Conservation (phyloP, 23 tunicate genomes). For the Halocynthia roretzi region DNA sequence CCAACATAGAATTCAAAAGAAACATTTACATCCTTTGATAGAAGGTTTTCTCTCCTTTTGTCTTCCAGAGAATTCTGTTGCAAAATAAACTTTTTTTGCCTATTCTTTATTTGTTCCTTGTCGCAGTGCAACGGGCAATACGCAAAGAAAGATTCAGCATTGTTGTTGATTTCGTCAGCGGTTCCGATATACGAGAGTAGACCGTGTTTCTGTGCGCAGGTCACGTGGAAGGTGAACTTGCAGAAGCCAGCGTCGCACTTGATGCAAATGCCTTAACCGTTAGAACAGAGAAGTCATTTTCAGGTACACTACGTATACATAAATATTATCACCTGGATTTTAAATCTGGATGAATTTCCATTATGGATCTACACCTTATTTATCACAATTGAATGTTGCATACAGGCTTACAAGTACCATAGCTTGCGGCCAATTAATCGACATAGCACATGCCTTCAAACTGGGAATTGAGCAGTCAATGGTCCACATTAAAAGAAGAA, state of each 20-base stretch:
- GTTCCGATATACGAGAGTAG: constrained; percentile 47
- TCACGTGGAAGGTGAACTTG: constrained; percentile 64
- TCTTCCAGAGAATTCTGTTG: constrained; percentile 7
- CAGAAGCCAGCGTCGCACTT: constrained; percentile 94
- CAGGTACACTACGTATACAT: too few relatives aligned
- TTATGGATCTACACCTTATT: too few relatives aligned
- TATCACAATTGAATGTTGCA: too few relatives aligned
- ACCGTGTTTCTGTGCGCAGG: constrained; percentile 90
- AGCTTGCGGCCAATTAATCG: too few relatives aligned
- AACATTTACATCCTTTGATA: background rate
- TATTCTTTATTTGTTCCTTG: constrained; percentile 41
- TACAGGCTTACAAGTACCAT: too few relatives aligned
- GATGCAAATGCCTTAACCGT: constrained; percentile 54
- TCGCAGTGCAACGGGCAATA: constrained; percentile 68
- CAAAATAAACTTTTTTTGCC: constrained; percentile 34
- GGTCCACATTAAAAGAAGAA: too few relatives aligned
- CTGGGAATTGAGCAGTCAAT: too few relatives aligned
- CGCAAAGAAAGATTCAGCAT: constrained; percentile 51
- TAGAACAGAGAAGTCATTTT: background rate
- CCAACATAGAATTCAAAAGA: background rate
- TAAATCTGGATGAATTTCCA: too few relatives aligned
- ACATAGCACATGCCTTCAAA: too few relatives aligned
- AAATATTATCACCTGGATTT: too few relatives aligned
- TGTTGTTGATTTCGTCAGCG: constrained; percentile 2
- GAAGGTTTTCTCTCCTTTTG: background rate